Evolutionary conservation across 2,888 invertebrate genomes (phyloP), one percentile per base, ranked within the genome.

Genomic region (Troglohyphantes excavatus): DNA sequence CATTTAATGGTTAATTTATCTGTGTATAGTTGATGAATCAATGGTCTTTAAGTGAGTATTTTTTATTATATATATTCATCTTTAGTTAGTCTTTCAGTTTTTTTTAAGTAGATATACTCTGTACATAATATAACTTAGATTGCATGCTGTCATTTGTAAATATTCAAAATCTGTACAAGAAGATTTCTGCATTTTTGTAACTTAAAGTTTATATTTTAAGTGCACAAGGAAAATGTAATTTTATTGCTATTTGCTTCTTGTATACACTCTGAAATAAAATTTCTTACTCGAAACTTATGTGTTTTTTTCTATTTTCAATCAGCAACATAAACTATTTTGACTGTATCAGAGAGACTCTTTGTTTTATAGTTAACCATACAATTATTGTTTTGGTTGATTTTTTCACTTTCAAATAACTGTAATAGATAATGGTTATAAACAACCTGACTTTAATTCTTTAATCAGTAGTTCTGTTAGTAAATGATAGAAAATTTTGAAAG

Each of bases 191-290:
- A 65, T 65, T 23, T 23, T 23, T 65, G 23, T 65, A 26, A 65
- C 27, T 65, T 26, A 65, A 63, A 23, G 2, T 65, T 26, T 13
- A 13, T 17, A 65, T 65, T 23, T 65, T 0, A 21, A 13, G 13
- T 26, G 7, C 13, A 19, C 19, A 19, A 27, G 6, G 13, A 17
- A 65, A 53, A 53, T 68, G 29, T 39, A 39, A 33, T 70, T 39
- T 70, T n/a, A 33, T 68, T 70, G 17, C 27, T 26, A 23, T 11
- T 26, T 72, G 72, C 27, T 46, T 72, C n/a, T 26, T 72, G 72
- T 72, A 26, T 27, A 26, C n/a, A n/a, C 33, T 76, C 13, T 61
- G 76, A 59, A 76, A 76, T 76, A 61, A 76, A 61, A 39, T 61
- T 59, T 76, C 33, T 76, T 76, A 21, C 61, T 27, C 27, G 61